Conservation (phyloP, 2,797 vertebrate genomes). For the Tapera naevia region DNA sequence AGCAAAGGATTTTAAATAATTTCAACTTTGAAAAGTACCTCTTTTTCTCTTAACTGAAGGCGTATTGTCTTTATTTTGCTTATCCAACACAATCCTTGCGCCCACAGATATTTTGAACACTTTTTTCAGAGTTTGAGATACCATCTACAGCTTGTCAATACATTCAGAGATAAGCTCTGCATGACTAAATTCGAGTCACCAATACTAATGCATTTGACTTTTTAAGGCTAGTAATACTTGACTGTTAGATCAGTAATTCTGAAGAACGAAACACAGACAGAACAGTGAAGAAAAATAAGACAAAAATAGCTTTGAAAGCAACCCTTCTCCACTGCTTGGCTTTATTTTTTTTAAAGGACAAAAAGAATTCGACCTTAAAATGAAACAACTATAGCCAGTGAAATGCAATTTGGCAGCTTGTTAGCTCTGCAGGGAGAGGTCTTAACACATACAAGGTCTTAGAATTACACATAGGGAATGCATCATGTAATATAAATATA, state of each 20-base stretch:
- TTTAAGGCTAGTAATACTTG: neutral
- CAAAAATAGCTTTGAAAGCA: neutral
- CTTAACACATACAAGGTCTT: slow-evolving; percentile 52
- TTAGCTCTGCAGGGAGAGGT: slow-evolving; percentile 76
- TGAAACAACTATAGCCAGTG: slow-evolving; percentile 42
- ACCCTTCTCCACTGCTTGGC: neutral
- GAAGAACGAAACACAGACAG: neutral
- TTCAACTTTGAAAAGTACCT: neutral
- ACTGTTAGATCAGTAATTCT: neutral
- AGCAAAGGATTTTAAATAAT: neutral
- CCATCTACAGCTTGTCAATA: neutral
- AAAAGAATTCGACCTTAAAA: slow-evolving; percentile 4
- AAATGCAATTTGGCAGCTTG: slow-evolving; percentile 71
- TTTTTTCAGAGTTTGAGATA: neutral
- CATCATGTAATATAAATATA: slow-evolving; percentile 54
- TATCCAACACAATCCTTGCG: neutral
- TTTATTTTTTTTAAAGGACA: neutral
- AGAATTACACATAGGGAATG: slow-evolving; percentile 46
- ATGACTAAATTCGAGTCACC: neutral
- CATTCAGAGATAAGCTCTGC: neutral
- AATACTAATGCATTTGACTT: neutral
- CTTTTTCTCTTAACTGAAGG: neutral
- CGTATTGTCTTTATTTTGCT: neutral
- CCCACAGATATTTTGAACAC: neutral
- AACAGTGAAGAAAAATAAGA: neutral